Percentiles rank a stretch among this genome's conserved stretches.
Evolutionary conservation across 2,113 vertebrate genomes (phyloP).

Genomic region (Plotosus lineatus): DNA sequence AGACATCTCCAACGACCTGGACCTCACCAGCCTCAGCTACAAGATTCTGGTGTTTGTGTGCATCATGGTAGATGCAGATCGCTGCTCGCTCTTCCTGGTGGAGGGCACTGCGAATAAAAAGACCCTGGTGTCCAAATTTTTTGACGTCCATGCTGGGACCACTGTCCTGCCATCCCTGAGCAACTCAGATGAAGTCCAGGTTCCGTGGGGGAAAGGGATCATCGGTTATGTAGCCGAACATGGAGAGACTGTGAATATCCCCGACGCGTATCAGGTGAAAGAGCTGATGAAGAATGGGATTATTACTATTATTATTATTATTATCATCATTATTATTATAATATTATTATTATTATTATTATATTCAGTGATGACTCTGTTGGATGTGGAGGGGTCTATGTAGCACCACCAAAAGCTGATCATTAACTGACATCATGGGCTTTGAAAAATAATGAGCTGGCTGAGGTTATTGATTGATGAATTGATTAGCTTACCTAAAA

Average conservation of each 20-base stretch:
- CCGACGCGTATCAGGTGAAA: slow-evolving; percentile 94
- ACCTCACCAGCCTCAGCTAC: slow-evolving; percentile 92
- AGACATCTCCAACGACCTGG: slow-evolving; percentile 97
- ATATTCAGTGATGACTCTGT: neutral
- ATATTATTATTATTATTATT: neutral
- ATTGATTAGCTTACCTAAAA: slow-evolving; percentile 46
- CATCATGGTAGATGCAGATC: slow-evolving; percentile 95
- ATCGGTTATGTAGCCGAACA: slow-evolving; percentile 97
- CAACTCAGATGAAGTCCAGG: slow-evolving; percentile 93
- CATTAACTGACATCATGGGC: slow-evolving; percentile 32
- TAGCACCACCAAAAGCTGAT: slow-evolving; percentile 5
- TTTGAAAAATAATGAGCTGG: slow-evolving; percentile 41
- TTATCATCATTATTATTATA: too few relatives aligned
- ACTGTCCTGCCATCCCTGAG: slow-evolving; percentile 86
- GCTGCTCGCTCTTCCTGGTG: slow-evolving; percentile 93
- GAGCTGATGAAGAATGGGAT: neutral
- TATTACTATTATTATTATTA: too few relatives aligned
- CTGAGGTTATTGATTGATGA: slow-evolving; percentile 27
- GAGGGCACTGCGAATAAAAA: slow-evolving; percentile 90
- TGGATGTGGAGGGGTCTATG: neutral
- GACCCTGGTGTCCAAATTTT: slow-evolving; percentile 94
- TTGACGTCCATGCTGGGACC: slow-evolving; percentile 94
- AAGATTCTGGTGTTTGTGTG: slow-evolving; percentile 98
- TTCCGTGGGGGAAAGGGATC: slow-evolving; percentile 98
- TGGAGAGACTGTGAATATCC: slow-evolving; percentile 95